Conservation (phyloP, 2,113 vertebrate species). For the Quiscalus mexicanus region DNA sequence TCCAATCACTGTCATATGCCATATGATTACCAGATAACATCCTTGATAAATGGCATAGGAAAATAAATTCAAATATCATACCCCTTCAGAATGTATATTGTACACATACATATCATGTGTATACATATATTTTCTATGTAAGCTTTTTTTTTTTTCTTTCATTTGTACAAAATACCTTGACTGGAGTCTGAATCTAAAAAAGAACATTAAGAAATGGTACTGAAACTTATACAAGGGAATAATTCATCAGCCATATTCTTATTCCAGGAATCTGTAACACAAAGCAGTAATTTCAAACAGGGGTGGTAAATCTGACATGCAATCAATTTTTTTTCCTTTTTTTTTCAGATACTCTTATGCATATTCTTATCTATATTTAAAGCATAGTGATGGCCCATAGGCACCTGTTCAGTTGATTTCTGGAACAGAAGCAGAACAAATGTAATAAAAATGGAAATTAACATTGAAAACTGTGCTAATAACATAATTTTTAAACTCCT, state of each 20-base stretch:
- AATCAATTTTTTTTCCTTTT: too few relatives aligned
- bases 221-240: background rate
- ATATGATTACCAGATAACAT: background rate
- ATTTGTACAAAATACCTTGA: background rate
- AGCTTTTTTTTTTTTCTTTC: background rate
- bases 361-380: background rate
- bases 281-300: background rate
- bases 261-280: background rate
- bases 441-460: background rate
- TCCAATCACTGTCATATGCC: background rate
- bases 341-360: background rate
- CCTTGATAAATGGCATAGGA: background rate
- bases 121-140: background rate
- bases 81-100: background rate
- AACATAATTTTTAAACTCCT: background rate
- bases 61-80: background rate
- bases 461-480: background rate
- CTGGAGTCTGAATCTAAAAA: background rate
- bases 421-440: background rate
- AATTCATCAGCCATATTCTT: background rate
- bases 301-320: background rate
- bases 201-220: background rate
- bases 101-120: fast-evolving
- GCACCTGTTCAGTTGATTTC: background rate
- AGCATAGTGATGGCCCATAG: background rate